These are phyloP conservation scores for Bembecia ichneumoniformis DNA, from an alignment of 2,888 invertebrate genomes.

Conservation along the genomic window DNA sequence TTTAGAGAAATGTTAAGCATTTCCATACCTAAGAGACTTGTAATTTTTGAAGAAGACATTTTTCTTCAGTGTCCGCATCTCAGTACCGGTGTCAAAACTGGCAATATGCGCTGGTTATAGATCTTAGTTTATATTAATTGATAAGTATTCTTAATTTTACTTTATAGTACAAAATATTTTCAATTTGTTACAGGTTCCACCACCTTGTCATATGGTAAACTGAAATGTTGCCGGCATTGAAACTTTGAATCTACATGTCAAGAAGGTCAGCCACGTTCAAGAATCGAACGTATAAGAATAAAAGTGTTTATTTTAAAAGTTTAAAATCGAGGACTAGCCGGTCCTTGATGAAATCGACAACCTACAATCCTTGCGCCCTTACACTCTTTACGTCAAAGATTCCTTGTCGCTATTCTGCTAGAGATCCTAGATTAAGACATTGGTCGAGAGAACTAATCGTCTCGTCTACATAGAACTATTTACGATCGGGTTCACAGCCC, in stretches of 20 bases:
- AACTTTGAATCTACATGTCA: constrained; percentile 66
- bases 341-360: constrained; percentile 71
- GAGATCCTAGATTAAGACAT: constrained; percentile 75
- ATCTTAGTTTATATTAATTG: no score
- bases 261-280: constrained; percentile 40
- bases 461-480: constrained; percentile 50
- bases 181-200: constrained; percentile 52
- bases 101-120: no score
- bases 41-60: no score
- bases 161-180: constrained; percentile 9
- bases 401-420: constrained; percentile 66
- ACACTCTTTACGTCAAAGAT: constrained; percentile 61
- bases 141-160: no score
- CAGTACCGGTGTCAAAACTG: no score
- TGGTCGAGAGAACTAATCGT: constrained; percentile 59
- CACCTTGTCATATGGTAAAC: constrained; percentile 22
- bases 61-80: no score
- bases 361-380: constrained; percentile 62
- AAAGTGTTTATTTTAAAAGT: constrained; percentile 60
- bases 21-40: no score
- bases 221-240: constrained; percentile 57
- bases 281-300: constrained; percentile 38
- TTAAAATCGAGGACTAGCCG: constrained; percentile 67
- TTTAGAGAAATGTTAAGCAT: no score
- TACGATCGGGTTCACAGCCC: constrained; percentile 39